phyloP scores from a whole-genome alignment of 2,888 invertebrate species.

The Callyntrura sp. region DNA sequence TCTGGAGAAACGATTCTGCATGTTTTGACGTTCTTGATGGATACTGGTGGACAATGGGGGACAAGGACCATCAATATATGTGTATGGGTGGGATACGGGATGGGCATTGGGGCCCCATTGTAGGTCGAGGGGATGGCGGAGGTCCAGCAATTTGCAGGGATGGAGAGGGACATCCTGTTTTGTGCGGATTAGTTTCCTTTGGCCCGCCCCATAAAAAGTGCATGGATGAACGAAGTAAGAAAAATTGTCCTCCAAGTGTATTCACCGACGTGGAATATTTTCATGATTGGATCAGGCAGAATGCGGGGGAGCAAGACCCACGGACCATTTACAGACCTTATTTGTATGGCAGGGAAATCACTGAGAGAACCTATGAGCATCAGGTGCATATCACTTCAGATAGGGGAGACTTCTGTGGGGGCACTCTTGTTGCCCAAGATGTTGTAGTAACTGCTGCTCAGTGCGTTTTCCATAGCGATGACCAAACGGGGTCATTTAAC shows the following conservation, averaged over 20 bases:
- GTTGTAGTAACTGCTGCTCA: slow-evolving; percentile 41
- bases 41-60: background rate
- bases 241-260: slow-evolving; percentile 43
- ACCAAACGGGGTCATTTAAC: background rate
- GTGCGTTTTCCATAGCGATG: slow-evolving; percentile 10
- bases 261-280: slow-evolving; percentile 45
- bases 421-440: slow-evolving; percentile 15
- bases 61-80: background rate
- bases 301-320: slow-evolving; percentile 60
- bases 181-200: slow-evolving; percentile 33
- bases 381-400: slow-evolving; percentile 39
- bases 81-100: slow-evolving; percentile 48
- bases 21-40: background rate
- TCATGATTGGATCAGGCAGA: slow-evolving; percentile 48
- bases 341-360: slow-evolving; percentile 37
- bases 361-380: background rate
- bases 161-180: slow-evolving; percentile 24
- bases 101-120: slow-evolving; percentile 17
- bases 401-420: slow-evolving; percentile 14
- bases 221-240: background rate
- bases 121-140: slow-evolving; percentile 23
- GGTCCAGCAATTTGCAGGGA: slow-evolving; percentile 56
- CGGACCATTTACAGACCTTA: slow-evolving; percentile 34
- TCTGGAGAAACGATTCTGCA: slow-evolving; percentile 1
- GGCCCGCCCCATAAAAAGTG: slow-evolving; percentile 31